Conservation (phyloP, 2,113 vertebrate species). For the Aptenodytes patagonicus region DNA sequence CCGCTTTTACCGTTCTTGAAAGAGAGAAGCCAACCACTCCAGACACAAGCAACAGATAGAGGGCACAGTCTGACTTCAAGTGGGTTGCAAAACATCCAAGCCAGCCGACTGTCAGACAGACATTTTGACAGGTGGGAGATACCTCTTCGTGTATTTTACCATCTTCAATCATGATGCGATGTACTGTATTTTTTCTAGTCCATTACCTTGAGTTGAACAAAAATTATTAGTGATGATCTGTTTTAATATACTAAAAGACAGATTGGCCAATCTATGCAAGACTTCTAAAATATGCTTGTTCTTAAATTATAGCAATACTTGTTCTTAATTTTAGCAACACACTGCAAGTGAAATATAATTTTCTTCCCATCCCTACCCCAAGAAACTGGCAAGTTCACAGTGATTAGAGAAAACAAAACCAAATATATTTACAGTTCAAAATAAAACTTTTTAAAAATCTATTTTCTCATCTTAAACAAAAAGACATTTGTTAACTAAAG, state of each 20-base stretch:
- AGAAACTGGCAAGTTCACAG: background rate
- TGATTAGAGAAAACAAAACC: background rate
- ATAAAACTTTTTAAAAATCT: background rate
- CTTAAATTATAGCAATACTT: background rate
- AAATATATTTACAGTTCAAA: background rate
- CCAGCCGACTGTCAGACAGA: background rate
- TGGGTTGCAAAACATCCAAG: background rate
- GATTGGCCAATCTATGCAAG: background rate
- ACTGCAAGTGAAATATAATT: background rate
- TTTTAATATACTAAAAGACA: background rate
- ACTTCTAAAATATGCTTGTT: background rate
- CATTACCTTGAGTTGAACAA: background rate
- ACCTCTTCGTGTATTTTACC: background rate
- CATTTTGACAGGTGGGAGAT: background rate
- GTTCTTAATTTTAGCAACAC: background rate
- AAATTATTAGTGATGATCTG: background rate
- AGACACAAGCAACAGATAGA: background rate
- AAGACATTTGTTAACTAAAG: background rate
- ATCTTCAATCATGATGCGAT: background rate
- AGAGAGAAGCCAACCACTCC: background rate
- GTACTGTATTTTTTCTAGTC: background rate
- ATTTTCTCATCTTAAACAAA: background rate
- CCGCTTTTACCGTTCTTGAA: accelerated
- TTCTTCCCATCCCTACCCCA: background rate
- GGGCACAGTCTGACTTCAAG: background rate